These are phyloP conservation scores for Leptopilina clavipes DNA, from an alignment of 1,140 invertebrate genomes.

Conservation along the genomic window DNA sequence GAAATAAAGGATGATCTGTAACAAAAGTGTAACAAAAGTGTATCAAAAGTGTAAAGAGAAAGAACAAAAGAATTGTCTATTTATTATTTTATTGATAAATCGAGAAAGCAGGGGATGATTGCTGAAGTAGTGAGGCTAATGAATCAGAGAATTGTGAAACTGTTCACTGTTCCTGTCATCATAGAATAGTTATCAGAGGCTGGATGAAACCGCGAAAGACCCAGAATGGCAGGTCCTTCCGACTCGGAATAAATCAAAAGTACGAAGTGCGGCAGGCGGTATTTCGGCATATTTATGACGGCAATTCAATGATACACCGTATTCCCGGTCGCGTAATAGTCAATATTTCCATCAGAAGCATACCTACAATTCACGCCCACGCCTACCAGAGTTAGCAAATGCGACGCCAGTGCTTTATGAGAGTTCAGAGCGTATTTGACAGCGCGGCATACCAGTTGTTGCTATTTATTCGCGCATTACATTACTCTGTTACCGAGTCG, in stretches of 20 bases:
- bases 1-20: too few species aligned
- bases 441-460: slow-evolving; percentile 72
- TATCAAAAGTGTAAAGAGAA: too few species aligned
- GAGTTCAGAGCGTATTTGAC: slow-evolving; percentile 73
- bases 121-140: not conserved
- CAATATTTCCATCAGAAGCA: slow-evolving; percentile 76
- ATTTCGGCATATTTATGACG: slow-evolving; percentile 74
- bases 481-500: slow-evolving; percentile 72
- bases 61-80: too few species aligned
- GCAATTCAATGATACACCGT: slow-evolving; percentile 74
- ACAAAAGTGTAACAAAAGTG: too few species aligned
- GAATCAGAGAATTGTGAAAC: not conserved
- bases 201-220: slow-evolving; percentile 47
- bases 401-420: slow-evolving; percentile 70
- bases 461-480: slow-evolving; percentile 75
- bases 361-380: slow-evolving; percentile 74
- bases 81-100: too few species aligned
- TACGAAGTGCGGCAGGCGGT: slow-evolving; percentile 68
- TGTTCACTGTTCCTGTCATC: not conserved
- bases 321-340: slow-evolving; percentile 75
- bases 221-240: slow-evolving; percentile 55
- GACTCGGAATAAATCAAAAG: slow-evolving; percentile 73
- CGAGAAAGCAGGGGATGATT: too few species aligned
- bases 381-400: slow-evolving; percentile 57
- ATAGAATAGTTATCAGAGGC: slow-evolving; percentile 24